A percentile compares a stretch with the other conserved stretches of the same genome.
Evolutionary conservation across 2,113 vertebrate genomes (phyloP).

Genomic region (Recurvirostra avosetta): DNA sequence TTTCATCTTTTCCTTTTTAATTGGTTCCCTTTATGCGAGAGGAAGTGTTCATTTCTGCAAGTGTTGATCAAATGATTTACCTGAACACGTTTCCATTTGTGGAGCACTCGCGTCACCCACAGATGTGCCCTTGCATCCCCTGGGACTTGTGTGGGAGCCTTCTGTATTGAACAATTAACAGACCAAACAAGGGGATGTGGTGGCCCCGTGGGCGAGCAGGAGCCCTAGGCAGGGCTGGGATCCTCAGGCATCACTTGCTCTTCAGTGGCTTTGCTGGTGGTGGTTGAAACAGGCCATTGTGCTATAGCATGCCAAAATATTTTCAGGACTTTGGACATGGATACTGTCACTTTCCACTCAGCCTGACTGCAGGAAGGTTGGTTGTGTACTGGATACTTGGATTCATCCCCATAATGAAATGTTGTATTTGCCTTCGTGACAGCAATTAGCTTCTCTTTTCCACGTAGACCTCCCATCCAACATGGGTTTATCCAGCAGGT

Average conservation of each 20-base stretch:
- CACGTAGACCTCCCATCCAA: neutral
- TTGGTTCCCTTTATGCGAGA: neutral
- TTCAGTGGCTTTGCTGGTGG: neutral
- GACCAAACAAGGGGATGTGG: neutral
- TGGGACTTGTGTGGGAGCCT: neutral
- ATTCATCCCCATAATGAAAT: neutral
- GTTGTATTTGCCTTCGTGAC: neutral
- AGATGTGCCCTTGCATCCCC: neutral
- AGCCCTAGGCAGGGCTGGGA: neutral
- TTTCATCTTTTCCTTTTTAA: neutral
- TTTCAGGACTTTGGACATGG: neutral
- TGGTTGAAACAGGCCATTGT: neutral
- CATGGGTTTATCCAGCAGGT: neutral
- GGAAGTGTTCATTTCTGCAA: neutral
- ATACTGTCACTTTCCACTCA: neutral
- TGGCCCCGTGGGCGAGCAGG: rapidly evolving
- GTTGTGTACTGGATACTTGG: neutral
- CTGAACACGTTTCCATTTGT: neutral
- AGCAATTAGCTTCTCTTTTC: neutral
- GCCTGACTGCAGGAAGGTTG: neutral
- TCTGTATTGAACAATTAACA: neutral
- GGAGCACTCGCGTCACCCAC: neutral
- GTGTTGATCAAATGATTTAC: neutral
- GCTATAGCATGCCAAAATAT: neutral
- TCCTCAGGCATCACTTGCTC: neutral